Evolutionary conservation across 2,113 vertebrate genomes (phyloP).

Genomic region (Gavialis gangeticus): DNA sequence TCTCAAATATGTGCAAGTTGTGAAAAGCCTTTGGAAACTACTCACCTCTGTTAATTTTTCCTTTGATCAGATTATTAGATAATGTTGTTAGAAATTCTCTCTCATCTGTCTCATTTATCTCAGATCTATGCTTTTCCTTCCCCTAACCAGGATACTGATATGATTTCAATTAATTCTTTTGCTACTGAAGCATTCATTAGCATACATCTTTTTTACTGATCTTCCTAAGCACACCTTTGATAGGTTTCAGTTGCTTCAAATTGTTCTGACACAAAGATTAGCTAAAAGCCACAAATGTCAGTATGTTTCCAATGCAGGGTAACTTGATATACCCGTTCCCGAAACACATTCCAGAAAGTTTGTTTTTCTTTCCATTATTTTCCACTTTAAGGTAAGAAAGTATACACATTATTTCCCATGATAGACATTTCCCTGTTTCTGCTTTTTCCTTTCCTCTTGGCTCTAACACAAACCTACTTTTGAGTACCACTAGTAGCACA

Average conservation of each 20-base stretch:
- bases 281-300: slow-evolving; percentile 6
- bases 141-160: neutral
- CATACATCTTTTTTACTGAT: slow-evolving; percentile 49
- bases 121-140: slow-evolving; percentile 26
- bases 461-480: neutral
- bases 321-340: neutral
- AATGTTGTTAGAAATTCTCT: slow-evolving; percentile 28
- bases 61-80: slow-evolving; percentile 35
- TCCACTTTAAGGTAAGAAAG: neutral
- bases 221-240: slow-evolving; percentile 37
- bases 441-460: rapidly evolving
- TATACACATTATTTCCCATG: neutral
- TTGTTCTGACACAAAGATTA: neutral
- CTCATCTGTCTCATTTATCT: slow-evolving; percentile 44
- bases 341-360: neutral
- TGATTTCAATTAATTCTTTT: slow-evolving; percentile 46
- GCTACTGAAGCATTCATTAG: slow-evolving; percentile 19
- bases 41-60: slow-evolving; percentile 21
- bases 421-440: neutral
- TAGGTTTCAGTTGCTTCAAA: slow-evolving; percentile 31
- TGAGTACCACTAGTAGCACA: neutral
- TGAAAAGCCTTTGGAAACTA: slow-evolving; percentile 6
- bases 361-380: neutral
- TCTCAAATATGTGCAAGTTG: neutral
- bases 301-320: neutral